These are phyloP conservation scores for Danionella cerebrum DNA, from an alignment of 2,113 vertebrate genomes.

Conservation along the genomic window DNA sequence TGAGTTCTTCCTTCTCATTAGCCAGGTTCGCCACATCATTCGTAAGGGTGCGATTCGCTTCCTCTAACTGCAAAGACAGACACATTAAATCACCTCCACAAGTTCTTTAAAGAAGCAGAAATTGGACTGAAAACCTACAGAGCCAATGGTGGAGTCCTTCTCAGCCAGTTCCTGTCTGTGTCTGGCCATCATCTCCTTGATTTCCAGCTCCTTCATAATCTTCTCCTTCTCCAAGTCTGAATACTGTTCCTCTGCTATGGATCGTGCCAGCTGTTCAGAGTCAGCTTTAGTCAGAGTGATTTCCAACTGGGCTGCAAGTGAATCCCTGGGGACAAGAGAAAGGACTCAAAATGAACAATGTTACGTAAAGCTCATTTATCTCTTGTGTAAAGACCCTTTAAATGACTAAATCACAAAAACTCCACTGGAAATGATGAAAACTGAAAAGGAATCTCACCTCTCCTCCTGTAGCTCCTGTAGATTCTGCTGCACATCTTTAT, in stretches of 20 bases:
- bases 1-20: slow-evolving; percentile 94
- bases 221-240: slow-evolving; percentile 98
- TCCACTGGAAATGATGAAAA: no score
- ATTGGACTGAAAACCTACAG: slow-evolving; percentile 66
- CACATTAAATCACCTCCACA: not conserved
- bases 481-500: slow-evolving; percentile 90
- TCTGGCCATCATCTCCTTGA: slow-evolving; percentile 98
- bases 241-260: slow-evolving; percentile 96
- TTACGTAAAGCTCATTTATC: not conserved
- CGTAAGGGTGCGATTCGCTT: slow-evolving; percentile 91
- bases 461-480: slow-evolving; percentile 91
- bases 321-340: slow-evolving; percentile 69
- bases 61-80: slow-evolving; percentile 73
- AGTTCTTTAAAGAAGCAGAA: not conserved
- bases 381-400: no score
- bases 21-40: slow-evolving; percentile 93
- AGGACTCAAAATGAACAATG: not conserved
- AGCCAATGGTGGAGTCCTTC: slow-evolving; percentile 89
- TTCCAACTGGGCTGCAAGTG: slow-evolving; percentile 92
- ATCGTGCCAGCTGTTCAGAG: slow-evolving; percentile 93
- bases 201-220: slow-evolving; percentile 98
- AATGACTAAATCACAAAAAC: no score
- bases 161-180: slow-evolving; percentile 90
- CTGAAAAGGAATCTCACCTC: slow-evolving; percentile 62
- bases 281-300: slow-evolving; percentile 96